These are phyloP conservation scores for Dendrolimus pini DNA, from an alignment of 2,888 invertebrate species.

Conservation along the genomic window DNA sequence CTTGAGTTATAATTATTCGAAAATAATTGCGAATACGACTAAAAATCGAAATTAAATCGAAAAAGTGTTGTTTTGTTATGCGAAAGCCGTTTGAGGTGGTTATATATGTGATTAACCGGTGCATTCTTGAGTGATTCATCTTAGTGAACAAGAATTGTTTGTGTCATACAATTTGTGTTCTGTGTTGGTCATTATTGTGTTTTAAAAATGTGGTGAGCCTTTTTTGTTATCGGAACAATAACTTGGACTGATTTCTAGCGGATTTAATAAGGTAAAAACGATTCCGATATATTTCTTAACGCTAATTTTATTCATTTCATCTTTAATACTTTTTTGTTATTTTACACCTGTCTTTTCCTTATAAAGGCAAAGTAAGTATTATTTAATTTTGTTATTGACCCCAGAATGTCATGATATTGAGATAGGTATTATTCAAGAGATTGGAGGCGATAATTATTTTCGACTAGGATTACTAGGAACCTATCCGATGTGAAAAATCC, in stretches of 20 bases:
- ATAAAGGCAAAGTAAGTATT: too few species aligned
- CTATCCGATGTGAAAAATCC: too few species aligned
- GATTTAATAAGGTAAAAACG: background rate
- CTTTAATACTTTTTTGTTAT: too few species aligned
- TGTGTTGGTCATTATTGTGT: constrained; percentile 48
- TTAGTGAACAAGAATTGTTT: constrained; percentile 61
- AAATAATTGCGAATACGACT: constrained; percentile 39
- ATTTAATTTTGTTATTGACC: background rate
- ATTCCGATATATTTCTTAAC: background rate
- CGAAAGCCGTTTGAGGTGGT: constrained; percentile 37
- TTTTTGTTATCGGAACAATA: constrained; percentile 21
- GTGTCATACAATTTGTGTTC: constrained; percentile 40
- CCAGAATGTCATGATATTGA: too few species aligned
- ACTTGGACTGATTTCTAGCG: background rate
- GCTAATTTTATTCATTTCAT: too few species aligned
- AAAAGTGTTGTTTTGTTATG: constrained; percentile 37
- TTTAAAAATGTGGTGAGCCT: constrained; percentile 44
- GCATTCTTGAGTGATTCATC: constrained; percentile 73
- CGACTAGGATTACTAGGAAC: too few species aligned
- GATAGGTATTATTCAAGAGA: too few species aligned
- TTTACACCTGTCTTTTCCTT: too few species aligned
- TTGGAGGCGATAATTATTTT: too few species aligned
- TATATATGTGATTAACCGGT: constrained; percentile 41
- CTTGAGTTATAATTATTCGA: constrained; percentile 43
- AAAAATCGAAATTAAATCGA: constrained; percentile 34